Evolutionary conservation across 2,113 vertebrate species (phyloP).

Genomic region (Chlorocebus sabaeus): DNA sequence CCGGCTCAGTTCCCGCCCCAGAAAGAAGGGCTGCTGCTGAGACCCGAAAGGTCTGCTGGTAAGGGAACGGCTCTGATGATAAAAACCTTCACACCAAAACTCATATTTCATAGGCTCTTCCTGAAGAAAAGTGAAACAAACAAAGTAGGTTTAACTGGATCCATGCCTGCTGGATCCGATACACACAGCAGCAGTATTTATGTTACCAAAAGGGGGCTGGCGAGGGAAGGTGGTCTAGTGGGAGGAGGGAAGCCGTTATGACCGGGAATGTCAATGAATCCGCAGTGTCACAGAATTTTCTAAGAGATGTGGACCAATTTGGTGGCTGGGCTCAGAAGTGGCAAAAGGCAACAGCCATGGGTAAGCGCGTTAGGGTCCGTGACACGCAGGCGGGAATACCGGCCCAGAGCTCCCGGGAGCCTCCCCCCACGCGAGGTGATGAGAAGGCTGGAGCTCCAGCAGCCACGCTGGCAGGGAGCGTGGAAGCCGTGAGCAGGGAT

Average conservation of each 20-base stretch:
- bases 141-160: conserved; percentile 76
- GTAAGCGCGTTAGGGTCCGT: neutral
- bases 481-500: neutral
- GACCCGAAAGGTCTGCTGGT: neutral
- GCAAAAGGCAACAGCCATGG: neutral
- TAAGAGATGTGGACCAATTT: neutral
- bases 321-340: conserved; percentile 20
- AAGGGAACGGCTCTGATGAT: conserved; percentile 64
- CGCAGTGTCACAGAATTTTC: conserved; percentile 4
- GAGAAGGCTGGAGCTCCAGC: neutral
- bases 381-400: neutral
- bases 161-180: conserved; percentile 75
- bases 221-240: neutral
- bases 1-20: too few species aligned
- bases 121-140: conserved; percentile 78
- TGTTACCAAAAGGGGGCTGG: neutral
- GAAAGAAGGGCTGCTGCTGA: neutral
- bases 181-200: conserved; percentile 54
- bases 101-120: conserved; percentile 74
- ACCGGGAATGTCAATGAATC: neutral
- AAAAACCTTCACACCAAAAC: conserved; percentile 72
- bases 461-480: neutral
- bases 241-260: neutral
- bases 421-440: neutral
- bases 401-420: neutral